Base-by-base conservation (phyloP, 2,113 vertebrate genomes). In the Pontoporia blainvillei region DNA sequence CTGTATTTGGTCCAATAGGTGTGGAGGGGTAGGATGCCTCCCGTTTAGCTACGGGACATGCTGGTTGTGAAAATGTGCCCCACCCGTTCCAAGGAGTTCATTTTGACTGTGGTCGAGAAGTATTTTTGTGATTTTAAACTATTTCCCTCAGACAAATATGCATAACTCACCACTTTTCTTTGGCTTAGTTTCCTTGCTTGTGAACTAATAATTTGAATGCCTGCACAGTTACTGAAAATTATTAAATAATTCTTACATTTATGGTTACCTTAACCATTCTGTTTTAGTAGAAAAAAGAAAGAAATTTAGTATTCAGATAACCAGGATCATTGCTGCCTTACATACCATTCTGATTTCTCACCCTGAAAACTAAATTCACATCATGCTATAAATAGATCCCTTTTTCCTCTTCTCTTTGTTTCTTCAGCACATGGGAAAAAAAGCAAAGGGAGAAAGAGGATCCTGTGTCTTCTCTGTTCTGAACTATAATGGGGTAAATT, bases 381-480 rank as follows among this genome's bases (percentile, higher is more conserved):
- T 75, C 85, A 31, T 75, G n/a, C 88, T 93, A 95, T 76, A 94
- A 97, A 92, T 86, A 94, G 88, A 95, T 90, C 66, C 21, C 39
- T 75, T 72, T 89, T 54, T 95, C 78, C 15, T 41, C 34, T 95
- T 83, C 15, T 39, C 34, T 95, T 83, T 95, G 81, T 97, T 95
- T 95, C 59, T 36, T 93, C 44, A 72, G 27, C 64, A n/a, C 21
- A 4, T 67, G 17, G 79, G 66, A 82, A 90, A 25, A n/a, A 93
- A 91, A 73, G 15, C 41, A 71, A 41, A 78, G 41, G 49, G 14
- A 62, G 25, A 25, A 49, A 81, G 54, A 44, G 64, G 57, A 57
- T 73, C 69, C 54, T 21, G 14, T 61, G 66, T 86, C 76, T 93
- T 85, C 72, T 96, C 34, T 94, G 21, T 93, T 93, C 64, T 81